These are phyloP conservation scores for Premnoplex brunnescens DNA, from an alignment of 2,797 vertebrate species.

Conservation along the genomic window DNA sequence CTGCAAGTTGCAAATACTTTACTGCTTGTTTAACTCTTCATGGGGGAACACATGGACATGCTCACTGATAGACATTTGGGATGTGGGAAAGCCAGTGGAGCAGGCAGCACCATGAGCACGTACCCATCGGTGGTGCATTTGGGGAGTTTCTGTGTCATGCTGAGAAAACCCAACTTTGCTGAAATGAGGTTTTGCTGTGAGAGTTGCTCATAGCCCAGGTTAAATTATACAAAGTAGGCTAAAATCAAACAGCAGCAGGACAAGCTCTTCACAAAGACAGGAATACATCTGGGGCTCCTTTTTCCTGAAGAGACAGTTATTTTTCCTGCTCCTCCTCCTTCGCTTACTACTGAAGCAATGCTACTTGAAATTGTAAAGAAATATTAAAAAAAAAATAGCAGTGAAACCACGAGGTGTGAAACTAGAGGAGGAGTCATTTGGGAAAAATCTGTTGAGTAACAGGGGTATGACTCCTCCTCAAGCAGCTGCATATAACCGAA, in stretches of 20 bases:
- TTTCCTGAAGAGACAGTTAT: neutral
- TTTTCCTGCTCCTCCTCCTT: neutral
- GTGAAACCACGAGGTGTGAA: neutral
- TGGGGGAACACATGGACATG: fast-evolving
- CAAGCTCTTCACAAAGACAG: neutral
- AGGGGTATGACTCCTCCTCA: neutral
- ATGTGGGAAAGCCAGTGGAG: neutral
- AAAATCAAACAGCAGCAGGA: neutral
- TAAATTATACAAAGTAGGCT: neutral
- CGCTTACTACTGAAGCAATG: neutral
- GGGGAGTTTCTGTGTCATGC: neutral
- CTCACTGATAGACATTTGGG: fast-evolving
- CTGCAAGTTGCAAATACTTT: neutral
- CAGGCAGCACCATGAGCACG: fast-evolving
- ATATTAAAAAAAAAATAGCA: neutral
- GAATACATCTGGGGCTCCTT: fast-evolving
- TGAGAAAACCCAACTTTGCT: neutral
- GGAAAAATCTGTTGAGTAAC: neutral
- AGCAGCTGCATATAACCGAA: neutral
- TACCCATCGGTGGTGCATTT: fast-evolving
- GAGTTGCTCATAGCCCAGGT: neutral
- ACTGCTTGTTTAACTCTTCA: neutral
- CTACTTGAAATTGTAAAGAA: neutral
- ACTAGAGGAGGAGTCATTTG: neutral
- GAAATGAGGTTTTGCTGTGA: neutral